Conservation (phyloP, 2,888 invertebrate species). For the Beris chalybata region DNA sequence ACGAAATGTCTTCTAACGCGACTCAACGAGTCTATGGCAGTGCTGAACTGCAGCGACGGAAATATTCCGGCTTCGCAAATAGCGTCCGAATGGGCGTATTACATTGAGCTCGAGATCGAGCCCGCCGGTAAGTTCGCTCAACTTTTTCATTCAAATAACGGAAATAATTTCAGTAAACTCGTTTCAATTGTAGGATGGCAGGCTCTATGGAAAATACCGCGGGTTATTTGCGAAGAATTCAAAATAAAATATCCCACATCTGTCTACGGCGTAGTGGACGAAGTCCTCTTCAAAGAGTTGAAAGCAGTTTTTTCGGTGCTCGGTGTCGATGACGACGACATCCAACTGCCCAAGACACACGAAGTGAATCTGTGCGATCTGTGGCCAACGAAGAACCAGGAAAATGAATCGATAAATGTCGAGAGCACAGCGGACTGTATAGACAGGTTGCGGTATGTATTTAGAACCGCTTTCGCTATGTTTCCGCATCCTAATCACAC, state of each 20-base stretch:
- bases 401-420: slow-evolving; percentile 58
- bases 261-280: slow-evolving; percentile 61
- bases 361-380: slow-evolving; percentile 61
- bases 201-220: slow-evolving; percentile 66
- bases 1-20: slow-evolving; percentile 63
- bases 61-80: slow-evolving; percentile 59
- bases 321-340: slow-evolving; percentile 62
- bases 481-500: neutral
- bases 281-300: slow-evolving; percentile 58
- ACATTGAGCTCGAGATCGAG: slow-evolving; percentile 61
- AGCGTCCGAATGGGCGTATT: slow-evolving; percentile 60
- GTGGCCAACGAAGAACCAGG: slow-evolving; percentile 63
- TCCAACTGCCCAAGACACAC: slow-evolving; percentile 60
- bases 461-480: neutral
- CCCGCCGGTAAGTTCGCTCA: slow-evolving; percentile 50
- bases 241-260: slow-evolving; percentile 63
- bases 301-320: slow-evolving; percentile 59
- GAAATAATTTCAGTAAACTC: no score
- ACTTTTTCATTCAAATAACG: neutral
- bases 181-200: slow-evolving; percentile 59
- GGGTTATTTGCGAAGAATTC: slow-evolving; percentile 61
- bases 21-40: slow-evolving; percentile 59
- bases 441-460: slow-evolving; percentile 56
- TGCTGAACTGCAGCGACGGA: slow-evolving; percentile 56
- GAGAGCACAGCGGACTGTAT: slow-evolving; percentile 61